These are phyloP conservation scores for Regulus satrapa DNA, from an alignment of 2,113 vertebrate genomes.

Conservation along the genomic window DNA sequence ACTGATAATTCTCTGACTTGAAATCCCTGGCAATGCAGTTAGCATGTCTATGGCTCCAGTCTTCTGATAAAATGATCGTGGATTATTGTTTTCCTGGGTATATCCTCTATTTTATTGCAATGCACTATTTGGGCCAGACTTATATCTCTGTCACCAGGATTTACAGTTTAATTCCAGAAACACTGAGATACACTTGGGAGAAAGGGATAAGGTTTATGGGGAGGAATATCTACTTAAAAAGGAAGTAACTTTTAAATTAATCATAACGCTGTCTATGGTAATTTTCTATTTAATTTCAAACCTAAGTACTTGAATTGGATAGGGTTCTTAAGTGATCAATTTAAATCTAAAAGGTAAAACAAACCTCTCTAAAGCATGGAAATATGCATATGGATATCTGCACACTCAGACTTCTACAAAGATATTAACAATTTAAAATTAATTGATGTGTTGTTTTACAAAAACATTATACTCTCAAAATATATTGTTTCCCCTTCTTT, in stretches of 20 bases:
- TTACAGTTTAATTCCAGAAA: constrained; percentile 4
- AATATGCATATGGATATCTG: not conserved
- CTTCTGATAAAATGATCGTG: not conserved
- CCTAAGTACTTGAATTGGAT: not conserved
- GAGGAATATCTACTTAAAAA: not conserved
- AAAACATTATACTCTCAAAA: not conserved
- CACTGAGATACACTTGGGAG: not conserved
- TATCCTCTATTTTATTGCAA: not conserved
- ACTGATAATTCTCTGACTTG: not conserved
- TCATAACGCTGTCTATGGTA: not conserved
- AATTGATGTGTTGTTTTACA: not conserved
- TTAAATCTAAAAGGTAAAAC: not conserved
- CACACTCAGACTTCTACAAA: not conserved
- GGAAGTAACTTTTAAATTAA: not conserved
- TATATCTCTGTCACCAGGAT: not conserved
- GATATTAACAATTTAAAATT: not conserved
- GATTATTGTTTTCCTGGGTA: not conserved
- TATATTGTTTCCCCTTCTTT: not conserved
- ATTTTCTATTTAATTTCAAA: constrained; percentile 13
- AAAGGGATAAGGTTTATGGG: not conserved
- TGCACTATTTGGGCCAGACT: not conserved
- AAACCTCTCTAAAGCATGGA: not conserved
- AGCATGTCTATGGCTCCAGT: not conserved
- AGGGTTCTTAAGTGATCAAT: not conserved
- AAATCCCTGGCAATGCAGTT: not conserved